Evolutionary conservation across 2,113 vertebrate genomes (phyloP), one percentile per base, ranked within the genome.

Genomic region (Oryzias javanicus): DNA sequence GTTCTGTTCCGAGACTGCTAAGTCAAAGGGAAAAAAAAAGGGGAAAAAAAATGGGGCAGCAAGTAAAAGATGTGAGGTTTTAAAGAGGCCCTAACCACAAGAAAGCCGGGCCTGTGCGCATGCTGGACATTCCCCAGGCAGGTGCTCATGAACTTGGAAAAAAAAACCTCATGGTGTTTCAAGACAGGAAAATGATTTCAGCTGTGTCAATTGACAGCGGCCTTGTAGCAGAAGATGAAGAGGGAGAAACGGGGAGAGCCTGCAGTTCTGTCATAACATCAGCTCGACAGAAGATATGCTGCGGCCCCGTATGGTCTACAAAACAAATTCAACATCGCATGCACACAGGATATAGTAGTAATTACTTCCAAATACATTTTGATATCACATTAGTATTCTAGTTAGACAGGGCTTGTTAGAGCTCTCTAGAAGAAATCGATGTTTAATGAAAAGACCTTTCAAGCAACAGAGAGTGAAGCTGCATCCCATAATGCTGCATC

Each of bases 151-250:
- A 81, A 76, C 48, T 54, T 66, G 60, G 84, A 79, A 76, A 84
- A 49, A 68, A 56, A 53, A 42, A 60, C 29, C 67, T 87, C 35
- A 35, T 35, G 35, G 35, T 35, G 35, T 90, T 68, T 82, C 80
- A 85, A 89, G 72, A 68, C 40, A 70, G 69, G 41, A 88, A 82
- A 88, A 79, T 91, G 85, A 88, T 90, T 88, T 80, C 66, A 90
- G 89, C 82, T 79, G 89, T 89, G 70, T 77, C 86, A 90, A 83
- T 83, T 84, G 64, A 71, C 89, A 83, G 81, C 50, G 85, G 85
- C 88, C 90, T 88, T 89, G 87, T 85, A 83, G 75, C 67, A 65
- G 62, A 72, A 86, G 78, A 86, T 70, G 60, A 78, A 82, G 68
- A 79, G 70, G 55, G 83, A 68, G 67, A 73, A 49, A 57, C 60